phyloP scores from a whole-genome alignment of 2,888 invertebrate genomes.

The Drosophila anceps region DNA sequence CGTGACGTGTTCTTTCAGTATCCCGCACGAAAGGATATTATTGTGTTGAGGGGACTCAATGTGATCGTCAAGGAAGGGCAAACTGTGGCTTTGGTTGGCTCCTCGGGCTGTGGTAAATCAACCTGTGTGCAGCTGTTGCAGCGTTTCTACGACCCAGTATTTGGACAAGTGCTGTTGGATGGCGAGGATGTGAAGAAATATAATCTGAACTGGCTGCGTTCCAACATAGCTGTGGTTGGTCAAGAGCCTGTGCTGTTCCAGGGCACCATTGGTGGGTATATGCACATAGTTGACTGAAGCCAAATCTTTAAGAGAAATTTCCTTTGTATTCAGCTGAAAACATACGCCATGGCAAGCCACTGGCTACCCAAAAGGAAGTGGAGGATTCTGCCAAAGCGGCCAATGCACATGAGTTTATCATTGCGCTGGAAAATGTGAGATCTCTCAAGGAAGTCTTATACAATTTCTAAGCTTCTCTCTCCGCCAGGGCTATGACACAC shows the following conservation, averaged over 20 bases:
- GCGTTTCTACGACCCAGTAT: slow-evolving; percentile 88
- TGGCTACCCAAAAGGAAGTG: slow-evolving; percentile 89
- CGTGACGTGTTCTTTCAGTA: slow-evolving; percentile 89
- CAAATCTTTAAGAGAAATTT: neutral
- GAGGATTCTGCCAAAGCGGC: slow-evolving; percentile 90
- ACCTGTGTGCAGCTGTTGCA: slow-evolving; percentile 92
- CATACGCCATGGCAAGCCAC: slow-evolving; percentile 90
- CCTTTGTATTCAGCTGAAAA: slow-evolving; percentile 84
- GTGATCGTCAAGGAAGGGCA: slow-evolving; percentile 88
- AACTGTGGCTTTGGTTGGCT: slow-evolving; percentile 90
- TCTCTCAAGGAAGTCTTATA: no score
- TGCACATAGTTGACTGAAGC: no score
- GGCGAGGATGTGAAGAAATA: slow-evolving; percentile 88
- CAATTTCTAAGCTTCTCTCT: neutral
- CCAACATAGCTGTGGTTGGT: slow-evolving; percentile 93
- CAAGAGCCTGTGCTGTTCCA: slow-evolving; percentile 95
- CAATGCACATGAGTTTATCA: slow-evolving; percentile 91
- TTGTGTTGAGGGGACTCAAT: slow-evolving; percentile 89
- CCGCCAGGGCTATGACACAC: slow-evolving; percentile 90
- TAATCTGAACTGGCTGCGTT: slow-evolving; percentile 90
- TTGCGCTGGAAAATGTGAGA: slow-evolving; percentile 88
- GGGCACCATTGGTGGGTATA: slow-evolving; percentile 87
- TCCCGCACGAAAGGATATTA: slow-evolving; percentile 90
- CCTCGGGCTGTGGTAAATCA: slow-evolving; percentile 93
- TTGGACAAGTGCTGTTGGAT: slow-evolving; percentile 87